phyloP scores from a whole-genome alignment of 2,113 vertebrate genomes.

The Theristicus caerulescens region DNA sequence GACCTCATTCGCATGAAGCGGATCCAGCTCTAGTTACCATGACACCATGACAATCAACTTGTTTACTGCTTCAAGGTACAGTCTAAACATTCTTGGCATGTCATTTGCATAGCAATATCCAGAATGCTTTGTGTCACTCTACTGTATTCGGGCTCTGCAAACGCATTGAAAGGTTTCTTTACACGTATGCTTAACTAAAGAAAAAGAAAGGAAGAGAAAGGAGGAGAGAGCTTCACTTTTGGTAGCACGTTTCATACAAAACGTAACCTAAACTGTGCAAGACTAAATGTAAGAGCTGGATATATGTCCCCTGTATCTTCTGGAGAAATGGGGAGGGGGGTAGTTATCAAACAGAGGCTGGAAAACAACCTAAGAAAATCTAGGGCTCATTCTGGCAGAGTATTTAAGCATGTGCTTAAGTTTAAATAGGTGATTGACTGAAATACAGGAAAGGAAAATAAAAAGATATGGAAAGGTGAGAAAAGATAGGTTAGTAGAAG shows the following conservation, averaged over 20 bases:
- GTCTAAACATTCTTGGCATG: conserved; percentile 69
- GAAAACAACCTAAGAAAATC: not conserved
- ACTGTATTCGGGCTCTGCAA: conserved; percentile 44
- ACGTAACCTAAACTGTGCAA: conserved; percentile 34
- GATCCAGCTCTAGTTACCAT: conserved; percentile 70
- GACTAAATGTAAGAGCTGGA: conserved; percentile 8
- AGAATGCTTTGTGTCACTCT: conserved; percentile 72
- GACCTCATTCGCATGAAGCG: conserved; percentile 49
- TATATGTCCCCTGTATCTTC: not conserved
- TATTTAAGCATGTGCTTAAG: not conserved
- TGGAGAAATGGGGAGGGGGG: accelerated
- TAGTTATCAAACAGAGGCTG: not conserved
- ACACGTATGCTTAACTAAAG: conserved; percentile 30
- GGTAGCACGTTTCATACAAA: conserved; percentile 48
- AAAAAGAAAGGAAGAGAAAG: conserved; percentile 42
- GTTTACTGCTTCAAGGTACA: conserved; percentile 76
- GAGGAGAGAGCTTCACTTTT: conserved; percentile 53
- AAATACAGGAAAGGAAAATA: not conserved
- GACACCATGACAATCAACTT: conserved; percentile 78
- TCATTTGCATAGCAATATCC: conserved; percentile 81
- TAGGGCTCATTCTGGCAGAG: not conserved
- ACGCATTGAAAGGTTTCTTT: conserved; percentile 66
- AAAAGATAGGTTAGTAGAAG: not conserved
- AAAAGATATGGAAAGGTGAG: not conserved
- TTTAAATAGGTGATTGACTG: not conserved